Percentiles rank a stretch among this genome's conserved stretches.
These are phyloP conservation scores for Saxicola maurus DNA, from an alignment of 2,797 vertebrate species.

Conservation along the genomic window DNA sequence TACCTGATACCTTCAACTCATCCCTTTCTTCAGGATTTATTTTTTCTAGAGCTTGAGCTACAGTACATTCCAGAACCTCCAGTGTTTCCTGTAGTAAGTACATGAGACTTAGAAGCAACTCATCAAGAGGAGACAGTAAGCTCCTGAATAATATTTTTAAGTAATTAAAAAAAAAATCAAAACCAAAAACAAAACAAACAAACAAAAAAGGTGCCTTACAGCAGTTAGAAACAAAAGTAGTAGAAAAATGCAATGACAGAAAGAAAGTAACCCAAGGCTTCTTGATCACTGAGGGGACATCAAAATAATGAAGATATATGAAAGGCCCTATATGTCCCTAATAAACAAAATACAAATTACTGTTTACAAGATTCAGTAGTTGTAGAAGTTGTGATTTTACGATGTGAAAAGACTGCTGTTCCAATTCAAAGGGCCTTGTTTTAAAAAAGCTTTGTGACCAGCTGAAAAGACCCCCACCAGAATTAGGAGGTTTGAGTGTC, in stretches of 20 bases:
- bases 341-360: not conserved
- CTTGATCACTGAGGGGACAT: not conserved
- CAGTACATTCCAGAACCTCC: slow-evolving; percentile 84
- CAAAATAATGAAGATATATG: not conserved
- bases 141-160: not conserved
- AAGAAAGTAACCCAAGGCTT: not conserved
- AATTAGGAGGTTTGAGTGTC: not conserved
- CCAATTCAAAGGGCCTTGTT: not conserved
- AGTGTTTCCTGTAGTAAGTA: slow-evolving; percentile 70
- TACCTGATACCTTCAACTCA: slow-evolving; percentile 95
- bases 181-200: too few relatives aligned
- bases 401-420: not conserved
- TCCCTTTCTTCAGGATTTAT: slow-evolving; percentile 95
- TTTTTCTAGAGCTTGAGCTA: slow-evolving; percentile 84
- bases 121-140: not conserved
- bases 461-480: not conserved
- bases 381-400: not conserved
- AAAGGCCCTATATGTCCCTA: not conserved
- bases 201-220: not conserved
- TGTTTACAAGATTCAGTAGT: not conserved
- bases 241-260: not conserved
- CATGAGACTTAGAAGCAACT: slow-evolving; percentile 29
- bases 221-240: not conserved
- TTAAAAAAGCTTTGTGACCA: not conserved
- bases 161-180: not conserved